phyloP scores from a whole-genome alignment of 2,797 vertebrate species.

The Cyprinodon diabolis region DNA sequence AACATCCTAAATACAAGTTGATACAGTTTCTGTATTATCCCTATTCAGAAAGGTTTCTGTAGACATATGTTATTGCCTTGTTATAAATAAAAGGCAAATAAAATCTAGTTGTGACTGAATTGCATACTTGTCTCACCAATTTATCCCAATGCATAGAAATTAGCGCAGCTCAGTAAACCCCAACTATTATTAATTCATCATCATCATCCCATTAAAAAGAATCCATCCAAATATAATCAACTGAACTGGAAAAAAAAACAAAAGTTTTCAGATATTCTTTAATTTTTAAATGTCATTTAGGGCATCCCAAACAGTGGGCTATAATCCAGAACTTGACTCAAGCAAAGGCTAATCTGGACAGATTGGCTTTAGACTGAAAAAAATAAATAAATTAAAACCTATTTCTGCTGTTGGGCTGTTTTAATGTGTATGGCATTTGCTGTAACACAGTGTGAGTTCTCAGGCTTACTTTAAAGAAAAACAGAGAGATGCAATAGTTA shows the following conservation, averaged over 20 bases:
- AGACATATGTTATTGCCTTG: conserved; percentile 23
- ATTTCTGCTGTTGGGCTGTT: not conserved
- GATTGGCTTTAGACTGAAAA: not conserved
- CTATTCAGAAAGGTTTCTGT: not conserved
- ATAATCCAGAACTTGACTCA: not conserved
- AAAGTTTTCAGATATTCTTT: not conserved
- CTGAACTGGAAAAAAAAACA: conserved; percentile 11
- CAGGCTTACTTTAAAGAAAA: not conserved
- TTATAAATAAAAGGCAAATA: conserved; percentile 40
- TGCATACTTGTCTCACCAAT: conserved; percentile 38
- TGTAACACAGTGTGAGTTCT: not conserved
- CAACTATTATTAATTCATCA: conserved; percentile 45
- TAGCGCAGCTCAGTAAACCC: conserved; percentile 29
- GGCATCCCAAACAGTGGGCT: not conserved
- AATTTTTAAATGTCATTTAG: not conserved
- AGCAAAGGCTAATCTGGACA: not conserved
- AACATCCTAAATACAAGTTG: conserved; percentile 4
- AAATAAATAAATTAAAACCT: not conserved
- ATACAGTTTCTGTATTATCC: not conserved
- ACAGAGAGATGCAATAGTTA: not conserved
- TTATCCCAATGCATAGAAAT: conserved; percentile 45
- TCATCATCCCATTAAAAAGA: conserved; percentile 24
- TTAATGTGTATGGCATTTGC: not conserved
- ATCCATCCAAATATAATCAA: conserved; percentile 23
- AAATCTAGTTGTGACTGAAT: conserved; percentile 35